These are phyloP conservation scores for Agrochola circellaris DNA, from an alignment of 2,888 invertebrate species.

Conservation along the genomic window DNA sequence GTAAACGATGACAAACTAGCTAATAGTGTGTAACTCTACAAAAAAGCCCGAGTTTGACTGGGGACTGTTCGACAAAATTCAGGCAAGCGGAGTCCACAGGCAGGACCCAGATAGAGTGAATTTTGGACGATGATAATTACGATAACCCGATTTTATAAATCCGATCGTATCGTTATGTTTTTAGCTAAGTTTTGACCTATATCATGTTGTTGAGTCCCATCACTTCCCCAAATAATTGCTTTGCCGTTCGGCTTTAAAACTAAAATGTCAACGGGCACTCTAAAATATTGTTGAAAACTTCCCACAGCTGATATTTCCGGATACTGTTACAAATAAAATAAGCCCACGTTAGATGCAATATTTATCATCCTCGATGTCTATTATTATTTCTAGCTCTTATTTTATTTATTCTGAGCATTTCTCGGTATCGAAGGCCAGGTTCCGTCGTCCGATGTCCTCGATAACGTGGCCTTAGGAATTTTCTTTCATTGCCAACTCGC, in stretches of 20 bases:
- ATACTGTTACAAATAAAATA: constrained; percentile 20
- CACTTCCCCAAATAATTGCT: constrained; percentile 23
- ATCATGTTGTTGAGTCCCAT: background rate
- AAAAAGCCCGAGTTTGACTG: background rate
- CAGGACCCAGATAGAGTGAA: background rate
- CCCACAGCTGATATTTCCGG: background rate
- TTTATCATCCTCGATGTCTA: constrained; percentile 21
- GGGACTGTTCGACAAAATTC: background rate
- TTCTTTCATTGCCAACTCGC: background rate
- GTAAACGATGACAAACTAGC: background rate
- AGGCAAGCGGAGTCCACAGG: background rate
- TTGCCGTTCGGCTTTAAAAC: constrained; percentile 21
- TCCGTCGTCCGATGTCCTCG: background rate
- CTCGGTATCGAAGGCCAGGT: constrained; percentile 1
- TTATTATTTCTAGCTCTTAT: constrained; percentile 7
- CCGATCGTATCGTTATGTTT: background rate
- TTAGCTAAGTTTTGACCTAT: background rate
- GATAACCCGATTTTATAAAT: background rate
- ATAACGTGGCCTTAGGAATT: background rate
- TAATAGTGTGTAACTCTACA: background rate
- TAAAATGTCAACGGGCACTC: constrained; percentile 36
- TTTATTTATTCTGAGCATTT: constrained; percentile 24
- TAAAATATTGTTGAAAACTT: constrained; percentile 42
- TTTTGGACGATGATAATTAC: background rate
- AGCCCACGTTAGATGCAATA: constrained; percentile 4